Percentiles rank a stretch among this genome's conserved stretches.
Evolutionary conservation across 2,888 invertebrate genomes (phyloP).

Genomic region (Callyntrura guangdongensis): DNA sequence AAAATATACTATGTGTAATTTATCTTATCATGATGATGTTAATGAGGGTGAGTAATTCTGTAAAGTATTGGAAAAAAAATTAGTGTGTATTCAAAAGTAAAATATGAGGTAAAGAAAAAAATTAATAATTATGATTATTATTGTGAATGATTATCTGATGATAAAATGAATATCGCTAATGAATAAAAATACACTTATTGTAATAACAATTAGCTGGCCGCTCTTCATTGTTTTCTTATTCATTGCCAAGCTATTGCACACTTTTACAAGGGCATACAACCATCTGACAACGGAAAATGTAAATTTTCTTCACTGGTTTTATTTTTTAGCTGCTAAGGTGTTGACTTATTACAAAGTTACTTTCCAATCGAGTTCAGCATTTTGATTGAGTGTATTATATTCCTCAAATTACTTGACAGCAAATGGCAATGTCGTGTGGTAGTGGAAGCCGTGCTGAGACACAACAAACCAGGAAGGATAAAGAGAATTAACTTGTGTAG

Average conservation of each 20-base stretch:
- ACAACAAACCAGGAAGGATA: constrained; percentile 59
- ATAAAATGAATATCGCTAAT: constrained; percentile 29
- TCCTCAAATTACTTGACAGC: constrained; percentile 6
- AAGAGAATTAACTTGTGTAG: neutral
- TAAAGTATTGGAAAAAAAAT: neutral
- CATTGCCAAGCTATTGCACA: neutral
- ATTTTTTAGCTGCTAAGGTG: no score
- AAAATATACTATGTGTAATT: neutral
- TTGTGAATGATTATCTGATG: constrained; percentile 3
- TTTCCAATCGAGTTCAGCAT: neutral
- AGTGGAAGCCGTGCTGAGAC: constrained; percentile 12
- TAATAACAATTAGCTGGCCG: neutral
- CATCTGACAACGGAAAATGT: no score
- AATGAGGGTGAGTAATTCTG: no score
- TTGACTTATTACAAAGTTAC: neutral
- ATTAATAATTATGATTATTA: neutral
- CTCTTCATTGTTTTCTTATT: neutral
- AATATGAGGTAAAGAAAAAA: neutral
- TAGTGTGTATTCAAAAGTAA: neutral
- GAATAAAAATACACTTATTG: constrained; percentile 2
- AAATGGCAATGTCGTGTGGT: neutral
- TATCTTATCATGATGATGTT: neutral
- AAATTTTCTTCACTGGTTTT: no score
- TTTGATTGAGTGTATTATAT: constrained; percentile 1
- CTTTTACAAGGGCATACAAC: neutral